Evolutionary conservation across 2,113 vertebrate genomes (phyloP), one percentile per base, ranked within the genome.

Genomic region (Columba janthina): DNA sequence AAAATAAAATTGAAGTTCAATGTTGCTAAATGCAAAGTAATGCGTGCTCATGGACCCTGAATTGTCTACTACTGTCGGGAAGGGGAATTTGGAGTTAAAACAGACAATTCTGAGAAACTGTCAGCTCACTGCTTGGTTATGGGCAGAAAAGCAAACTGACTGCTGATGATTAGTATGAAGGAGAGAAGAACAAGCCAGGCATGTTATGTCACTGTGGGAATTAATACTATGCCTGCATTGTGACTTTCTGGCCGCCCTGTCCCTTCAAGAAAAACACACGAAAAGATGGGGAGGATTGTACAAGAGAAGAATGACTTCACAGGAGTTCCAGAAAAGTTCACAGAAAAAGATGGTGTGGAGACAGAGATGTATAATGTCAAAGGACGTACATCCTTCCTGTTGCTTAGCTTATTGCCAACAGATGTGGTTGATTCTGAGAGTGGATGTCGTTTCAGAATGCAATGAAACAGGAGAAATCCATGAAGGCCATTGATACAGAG

Each of bases 261-360:
- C 1, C 5, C 4, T 4, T 67, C 29, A 58, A 78, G 22, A 4
- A 46, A 78, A 71, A 24, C 0, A 1, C 0, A 24, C 10, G 15
- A 51, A 50, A 56, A 67, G 29, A 11, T 6, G 6, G 15, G 5
- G 34, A 54, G n/a, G 19, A 25, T 10, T 31, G 22, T 29, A 8
- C 57, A 51, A 48, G 42, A 60, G 51, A 66, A 28, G 8, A 70
- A 57, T 22, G 38, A 5, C 46, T 92, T 91, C 13, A n/a, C 19
- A 17, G 1, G 25, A 60, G 12, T 17, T 34, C 22, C 15, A 77
- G 28, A 18, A 20, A 51, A 66, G 15, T n/a, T 64, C 24, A 11
- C 9, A 10, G 12, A 32, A 53, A 24, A 4, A 11, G 4, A 2
- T 50, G 32, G 28, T 19, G 16, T 69, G 11, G 28, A 80, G 42